Base-by-base conservation (phyloP, 2,113 vertebrate species). In the Crotophaga sulcirostris region DNA sequence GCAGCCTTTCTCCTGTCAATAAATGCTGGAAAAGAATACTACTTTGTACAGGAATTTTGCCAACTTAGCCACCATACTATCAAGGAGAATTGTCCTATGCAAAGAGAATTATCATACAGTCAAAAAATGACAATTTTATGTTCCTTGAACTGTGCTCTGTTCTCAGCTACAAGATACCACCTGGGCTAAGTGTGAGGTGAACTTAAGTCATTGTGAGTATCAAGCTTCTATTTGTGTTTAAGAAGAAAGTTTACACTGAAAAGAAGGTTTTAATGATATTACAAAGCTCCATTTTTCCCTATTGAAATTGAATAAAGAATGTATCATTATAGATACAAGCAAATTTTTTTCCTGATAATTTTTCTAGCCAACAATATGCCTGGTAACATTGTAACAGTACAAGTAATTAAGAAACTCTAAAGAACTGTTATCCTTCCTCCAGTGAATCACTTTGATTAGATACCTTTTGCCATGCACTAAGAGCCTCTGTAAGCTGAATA, bases 291-390 rank as follows among this genome's bases (percentile, higher is more conserved):
- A 31, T 40, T 90, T 91, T 72, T 72, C 15, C 8, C 2, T 21
- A 13, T 3, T 52, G 34, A 92, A 70, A 29, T 11, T 83, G 33
- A 85, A 84, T n/a, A 87, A 66, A 89, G 42, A 29, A 56, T 38
- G 2, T 36, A 45, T 49, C 62, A 55, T 18, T 51, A 49, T 0
- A 89, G 16, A 34, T 2, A 56, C 0, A 2, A 31, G 4, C 4
- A 17, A 1, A 52, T 76, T 59, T 63, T 56, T 69, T 66, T 33
- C 13, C n/a, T 40, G 20, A 4, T n/a, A 33, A 21, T 33, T 92
- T 75, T 76, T 66, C 31, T 38, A 55, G 54, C 8, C 29, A 84
- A 24, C 20, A 4, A 40, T 75, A 60, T 28, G 6, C 16, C 25
- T 64, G n/a, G 21, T 77, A 69, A 74, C 15, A 52, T 6, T 66